Conservation (phyloP, 2,113 vertebrate species). For the Pseudonaja textilis region DNA sequence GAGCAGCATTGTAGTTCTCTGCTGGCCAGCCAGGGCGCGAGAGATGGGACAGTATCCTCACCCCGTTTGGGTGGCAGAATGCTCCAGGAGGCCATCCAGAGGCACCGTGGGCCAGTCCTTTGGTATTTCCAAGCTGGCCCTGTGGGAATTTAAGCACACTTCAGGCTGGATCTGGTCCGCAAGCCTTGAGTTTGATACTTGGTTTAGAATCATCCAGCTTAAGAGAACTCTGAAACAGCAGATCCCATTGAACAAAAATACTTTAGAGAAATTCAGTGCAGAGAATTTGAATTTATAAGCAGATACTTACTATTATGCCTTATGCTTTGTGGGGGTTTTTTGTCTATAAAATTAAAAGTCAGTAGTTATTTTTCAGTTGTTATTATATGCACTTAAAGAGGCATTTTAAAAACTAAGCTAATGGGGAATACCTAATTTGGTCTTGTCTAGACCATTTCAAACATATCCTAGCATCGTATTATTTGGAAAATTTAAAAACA, state of each 20-base stretch:
- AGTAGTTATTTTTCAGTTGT: neutral
- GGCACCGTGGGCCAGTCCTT: no score
- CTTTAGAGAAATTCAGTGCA: neutral
- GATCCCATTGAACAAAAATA: neutral
- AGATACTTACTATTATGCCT: neutral
- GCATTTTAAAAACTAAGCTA: neutral
- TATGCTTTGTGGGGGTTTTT: neutral
- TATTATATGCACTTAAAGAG: neutral
- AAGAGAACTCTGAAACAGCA: neutral
- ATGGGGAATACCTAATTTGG: neutral
- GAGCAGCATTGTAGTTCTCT: no score
- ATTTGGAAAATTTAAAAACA: neutral
- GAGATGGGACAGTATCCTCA: no score
- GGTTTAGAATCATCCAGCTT: neutral
- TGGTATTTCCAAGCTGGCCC: no score
- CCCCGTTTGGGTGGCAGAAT: no score
- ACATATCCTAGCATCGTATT: neutral
- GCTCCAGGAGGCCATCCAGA: no score
- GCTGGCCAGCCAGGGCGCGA: no score
- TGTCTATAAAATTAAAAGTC: neutral
- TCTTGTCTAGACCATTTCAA: neutral
- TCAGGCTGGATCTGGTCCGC: no score
- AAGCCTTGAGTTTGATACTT: no score
- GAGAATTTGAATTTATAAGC: neutral
- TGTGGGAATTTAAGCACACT: no score